These are phyloP conservation scores for Tachystola acroxantha DNA, from an alignment of 2,888 invertebrate species.

Conservation along the genomic window DNA sequence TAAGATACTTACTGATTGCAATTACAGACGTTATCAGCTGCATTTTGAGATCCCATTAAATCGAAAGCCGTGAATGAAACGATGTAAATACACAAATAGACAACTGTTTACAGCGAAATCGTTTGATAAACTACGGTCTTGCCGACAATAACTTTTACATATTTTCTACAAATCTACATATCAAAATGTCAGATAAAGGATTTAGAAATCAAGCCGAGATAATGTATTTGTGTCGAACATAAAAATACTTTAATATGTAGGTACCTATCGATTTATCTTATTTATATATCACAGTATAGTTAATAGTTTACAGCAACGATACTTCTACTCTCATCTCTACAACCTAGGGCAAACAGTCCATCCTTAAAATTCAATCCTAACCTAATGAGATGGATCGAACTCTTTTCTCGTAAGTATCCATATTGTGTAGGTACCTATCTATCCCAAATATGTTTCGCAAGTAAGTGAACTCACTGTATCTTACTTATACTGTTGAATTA, in stretches of 20 bases:
- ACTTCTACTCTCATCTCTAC: too few species aligned
- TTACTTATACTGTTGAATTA: too few species aligned
- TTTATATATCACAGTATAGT: not conserved
- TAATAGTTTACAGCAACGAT: too few species aligned
- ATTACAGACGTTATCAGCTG: constrained; percentile 14
- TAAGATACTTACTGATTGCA: constrained; percentile 20
- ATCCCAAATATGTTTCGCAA: too few species aligned
- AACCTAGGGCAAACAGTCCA: too few species aligned
- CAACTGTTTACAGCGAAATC: not conserved
- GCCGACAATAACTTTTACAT: not conserved
- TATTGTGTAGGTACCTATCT: too few species aligned
- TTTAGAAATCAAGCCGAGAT: constrained; percentile 3
- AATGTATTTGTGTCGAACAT: constrained; percentile 3
- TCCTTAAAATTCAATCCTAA: too few species aligned
- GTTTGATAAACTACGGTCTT: not conserved
- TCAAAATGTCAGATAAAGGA: constrained; percentile 5
- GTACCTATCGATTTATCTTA: not conserved
- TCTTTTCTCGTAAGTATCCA: too few species aligned
- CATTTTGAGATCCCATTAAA: constrained; percentile 20
- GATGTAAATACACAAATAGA: not conserved
- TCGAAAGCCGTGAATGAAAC: not conserved
- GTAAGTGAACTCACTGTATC: too few species aligned
- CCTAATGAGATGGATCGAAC: too few species aligned
- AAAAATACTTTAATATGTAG: constrained; percentile 4
- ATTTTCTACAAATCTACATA: constrained; percentile 2